A percentile compares a stretch with the other conserved stretches of the same genome.
Evolutionary conservation across 2,797 vertebrate genomes (phyloP).

Genomic region (Ceryle rudis): DNA sequence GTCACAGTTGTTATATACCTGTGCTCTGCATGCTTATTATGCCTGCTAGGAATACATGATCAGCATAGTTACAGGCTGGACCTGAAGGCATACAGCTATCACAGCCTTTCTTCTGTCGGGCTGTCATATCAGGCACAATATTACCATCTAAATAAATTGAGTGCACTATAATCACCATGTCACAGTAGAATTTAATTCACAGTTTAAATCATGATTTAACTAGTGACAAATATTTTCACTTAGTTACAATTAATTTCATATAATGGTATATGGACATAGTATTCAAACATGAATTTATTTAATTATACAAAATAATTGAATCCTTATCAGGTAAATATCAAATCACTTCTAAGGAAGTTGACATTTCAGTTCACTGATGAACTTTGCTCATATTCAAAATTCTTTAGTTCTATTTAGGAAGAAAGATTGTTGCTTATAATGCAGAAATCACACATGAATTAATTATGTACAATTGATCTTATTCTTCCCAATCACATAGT

Average conservation of each 20-base stretch:
- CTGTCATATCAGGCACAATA: neutral
- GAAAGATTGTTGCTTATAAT: neutral
- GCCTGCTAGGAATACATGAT: neutral
- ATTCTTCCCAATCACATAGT: neutral
- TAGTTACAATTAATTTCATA: neutral
- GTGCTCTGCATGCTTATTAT: fast-evolving
- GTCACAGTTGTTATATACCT: neutral
- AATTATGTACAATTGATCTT: neutral
- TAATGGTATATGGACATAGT: neutral
- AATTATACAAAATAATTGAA: neutral
- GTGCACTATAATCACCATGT: neutral
- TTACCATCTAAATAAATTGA: neutral
- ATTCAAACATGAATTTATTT: neutral
- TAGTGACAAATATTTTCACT: neutral
- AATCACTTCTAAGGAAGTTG: neutral
- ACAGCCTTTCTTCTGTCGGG: neutral
- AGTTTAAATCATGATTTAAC: neutral
- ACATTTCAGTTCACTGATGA: neutral
- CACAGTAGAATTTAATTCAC: neutral
- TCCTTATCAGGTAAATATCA: neutral
- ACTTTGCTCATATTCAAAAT: neutral
- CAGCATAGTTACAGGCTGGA: neutral
- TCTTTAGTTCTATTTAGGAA: neutral
- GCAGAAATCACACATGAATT: neutral
- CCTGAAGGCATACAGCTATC: neutral